Evolutionary conservation across 2,113 vertebrate genomes (phyloP).

Genomic region (Pteronura brasiliensis): DNA sequence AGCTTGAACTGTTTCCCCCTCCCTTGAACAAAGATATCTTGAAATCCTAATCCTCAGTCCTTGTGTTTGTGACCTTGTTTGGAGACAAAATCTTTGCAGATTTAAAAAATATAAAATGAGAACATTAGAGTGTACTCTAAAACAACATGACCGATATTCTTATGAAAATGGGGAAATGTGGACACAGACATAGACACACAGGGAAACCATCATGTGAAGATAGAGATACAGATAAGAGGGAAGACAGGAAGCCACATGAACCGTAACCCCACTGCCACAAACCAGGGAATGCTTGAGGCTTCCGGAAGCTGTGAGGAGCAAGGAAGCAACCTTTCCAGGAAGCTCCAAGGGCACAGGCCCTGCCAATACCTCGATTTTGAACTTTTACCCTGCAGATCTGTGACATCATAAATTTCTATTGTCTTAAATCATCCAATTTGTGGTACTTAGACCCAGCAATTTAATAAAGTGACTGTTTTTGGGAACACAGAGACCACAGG

Average conservation of each 20-base stretch:
- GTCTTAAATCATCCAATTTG: neutral
- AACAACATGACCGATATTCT: neutral
- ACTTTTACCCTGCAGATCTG: neutral
- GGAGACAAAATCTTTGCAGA: neutral
- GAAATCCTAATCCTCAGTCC: neutral
- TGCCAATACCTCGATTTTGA: neutral
- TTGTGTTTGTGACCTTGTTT: neutral
- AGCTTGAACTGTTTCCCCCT: rapidly evolving
- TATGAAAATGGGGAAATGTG: neutral
- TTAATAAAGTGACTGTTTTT: neutral
- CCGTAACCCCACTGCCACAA: neutral
- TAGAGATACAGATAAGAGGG: neutral
- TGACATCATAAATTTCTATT: neutral
- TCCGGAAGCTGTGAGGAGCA: neutral
- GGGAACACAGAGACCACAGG: neutral
- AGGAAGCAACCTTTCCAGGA: neutral
- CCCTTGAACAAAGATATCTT: neutral
- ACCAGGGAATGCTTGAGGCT: rapidly evolving
- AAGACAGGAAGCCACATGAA: rapidly evolving
- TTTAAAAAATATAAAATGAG: neutral
- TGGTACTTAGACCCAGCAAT: neutral
- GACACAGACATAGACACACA: neutral
- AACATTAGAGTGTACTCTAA: neutral
- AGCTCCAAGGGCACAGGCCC: rapidly evolving
- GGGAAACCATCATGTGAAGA: neutral